A percentile compares a stretch with the other conserved stretches of the same genome.
These are phyloP conservation scores for Metalampra italica DNA, from an alignment of 2,888 invertebrate genomes.

Conservation along the genomic window DNA sequence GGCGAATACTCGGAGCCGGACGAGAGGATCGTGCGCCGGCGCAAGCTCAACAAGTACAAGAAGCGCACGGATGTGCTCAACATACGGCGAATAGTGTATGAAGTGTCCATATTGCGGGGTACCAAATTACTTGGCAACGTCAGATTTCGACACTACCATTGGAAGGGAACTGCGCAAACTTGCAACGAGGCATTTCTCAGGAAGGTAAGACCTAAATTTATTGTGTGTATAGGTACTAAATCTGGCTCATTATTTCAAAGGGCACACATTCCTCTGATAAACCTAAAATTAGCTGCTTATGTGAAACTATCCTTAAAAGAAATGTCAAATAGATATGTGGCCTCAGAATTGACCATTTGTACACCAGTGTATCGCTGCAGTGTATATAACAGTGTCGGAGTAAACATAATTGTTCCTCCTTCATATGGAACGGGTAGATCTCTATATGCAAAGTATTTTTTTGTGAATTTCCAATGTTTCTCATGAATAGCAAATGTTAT, in stretches of 20 bases:
- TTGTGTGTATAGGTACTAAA: not conserved
- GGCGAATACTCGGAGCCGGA: constrained; percentile 87
- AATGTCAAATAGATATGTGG: no score
- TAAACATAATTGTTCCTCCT: no score
- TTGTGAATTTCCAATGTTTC: no score
- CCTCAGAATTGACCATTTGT: no score
- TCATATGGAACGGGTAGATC: no score
- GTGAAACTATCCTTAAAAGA: no score
- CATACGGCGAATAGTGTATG: constrained; percentile 82
- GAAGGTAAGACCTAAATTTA: constrained; percentile 81
- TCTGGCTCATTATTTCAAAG: not conserved
- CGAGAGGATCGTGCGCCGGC: constrained; percentile 81
- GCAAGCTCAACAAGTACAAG: constrained; percentile 80
- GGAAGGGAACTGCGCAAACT: constrained; percentile 90
- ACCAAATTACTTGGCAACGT: constrained; percentile 83
- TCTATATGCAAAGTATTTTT: not conserved
- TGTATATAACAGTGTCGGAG: not conserved
- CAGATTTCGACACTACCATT: constrained; percentile 88
- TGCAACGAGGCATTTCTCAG: constrained; percentile 93
- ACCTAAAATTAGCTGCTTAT: no score
- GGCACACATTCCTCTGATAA: no score
- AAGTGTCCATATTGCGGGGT: constrained; percentile 83
- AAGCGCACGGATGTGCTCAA: constrained; percentile 83
- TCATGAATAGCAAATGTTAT: not conserved
- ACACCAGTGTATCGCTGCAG: not conserved